These are phyloP conservation scores for Cyprinodon tularosa DNA, from an alignment of 2,113 vertebrate genomes.

Conservation along the genomic window DNA sequence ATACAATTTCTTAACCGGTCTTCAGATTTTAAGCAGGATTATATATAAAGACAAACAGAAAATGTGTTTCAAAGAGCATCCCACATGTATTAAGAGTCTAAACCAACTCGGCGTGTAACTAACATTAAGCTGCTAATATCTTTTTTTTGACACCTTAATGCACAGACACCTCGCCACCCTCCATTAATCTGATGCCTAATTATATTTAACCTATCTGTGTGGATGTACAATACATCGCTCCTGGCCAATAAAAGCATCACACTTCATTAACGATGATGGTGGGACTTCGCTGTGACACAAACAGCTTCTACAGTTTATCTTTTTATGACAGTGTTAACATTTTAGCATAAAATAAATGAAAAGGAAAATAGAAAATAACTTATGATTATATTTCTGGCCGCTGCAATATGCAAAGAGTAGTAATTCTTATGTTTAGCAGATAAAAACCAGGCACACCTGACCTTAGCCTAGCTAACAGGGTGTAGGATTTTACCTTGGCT, in stretches of 20 bases:
- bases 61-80: background rate
- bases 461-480: background rate
- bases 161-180: conserved; percentile 35
- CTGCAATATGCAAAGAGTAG: background rate
- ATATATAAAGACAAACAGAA: background rate
- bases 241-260: conserved; percentile 45
- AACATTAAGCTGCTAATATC: conserved; percentile 28
- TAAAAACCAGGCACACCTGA: background rate
- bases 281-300: conserved; percentile 30
- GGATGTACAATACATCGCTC: conserved; percentile 36
- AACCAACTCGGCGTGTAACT: background rate
- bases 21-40: background rate
- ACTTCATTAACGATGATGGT: conserved; percentile 53
- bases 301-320: conserved; percentile 40
- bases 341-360: background rate
- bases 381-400: background rate
- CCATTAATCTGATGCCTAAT: conserved; percentile 68
- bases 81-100: background rate
- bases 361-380: background rate
- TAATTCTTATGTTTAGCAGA: background rate
- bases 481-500: conserved; percentile 83
- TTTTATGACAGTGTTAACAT: conserved; percentile 36
- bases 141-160: conserved; percentile 8
- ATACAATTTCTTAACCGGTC: too few relatives aligned
- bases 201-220: conserved; percentile 62